Evolutionary conservation across 92 coral and sea anemone genomes (phyloP), one percentile per base, ranked within the genome.

Genomic region (Heteractis magnifica): DNA sequence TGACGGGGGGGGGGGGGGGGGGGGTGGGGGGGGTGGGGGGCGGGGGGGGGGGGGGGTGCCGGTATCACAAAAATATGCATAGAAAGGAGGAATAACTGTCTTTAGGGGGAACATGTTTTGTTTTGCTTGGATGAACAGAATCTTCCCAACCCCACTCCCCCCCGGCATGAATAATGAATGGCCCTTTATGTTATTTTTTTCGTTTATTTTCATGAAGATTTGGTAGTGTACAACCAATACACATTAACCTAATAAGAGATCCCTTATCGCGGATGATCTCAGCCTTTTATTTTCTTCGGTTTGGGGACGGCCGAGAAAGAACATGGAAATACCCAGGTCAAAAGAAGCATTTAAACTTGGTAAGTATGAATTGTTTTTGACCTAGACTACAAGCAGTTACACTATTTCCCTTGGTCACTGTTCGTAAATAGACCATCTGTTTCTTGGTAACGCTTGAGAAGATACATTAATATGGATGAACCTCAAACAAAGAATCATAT

Each of bases 241-340:
- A 96, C 72, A 90, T 96, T 10, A 96, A 96, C 85, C 83, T 96
- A 16, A 94, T 96, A 79, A 83, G 99, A 73, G 99, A 96, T 81
- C 99, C 99, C 1, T 53, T 94, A 7, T 83, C 92, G 41, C 95
- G 99, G 6, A 56, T 94, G 26, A 97, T 96, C 15, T 94, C 99
- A 20, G 65, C 86, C 10, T 96, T 88, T 74, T 92, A 96, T 86
- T 96, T 80, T 80, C 77, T 18, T 12, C 82, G 99, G 55, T 93
- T 90, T 79, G 99, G 99, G 1, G 99, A 96, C 79, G 90, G 90
- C 15, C 80, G 91, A 13, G 68, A 60, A n/a, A 81, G 85, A 84
- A 85, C 77, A n/a, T 88, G 95, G 89, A 41, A 15, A 14, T 91
- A 89, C 79, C 51, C 79, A 51, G 96, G 93, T 60, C 79, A 90